phyloP scores from a whole-genome alignment of 2,113 vertebrate species.

The Pavo muticus region DNA sequence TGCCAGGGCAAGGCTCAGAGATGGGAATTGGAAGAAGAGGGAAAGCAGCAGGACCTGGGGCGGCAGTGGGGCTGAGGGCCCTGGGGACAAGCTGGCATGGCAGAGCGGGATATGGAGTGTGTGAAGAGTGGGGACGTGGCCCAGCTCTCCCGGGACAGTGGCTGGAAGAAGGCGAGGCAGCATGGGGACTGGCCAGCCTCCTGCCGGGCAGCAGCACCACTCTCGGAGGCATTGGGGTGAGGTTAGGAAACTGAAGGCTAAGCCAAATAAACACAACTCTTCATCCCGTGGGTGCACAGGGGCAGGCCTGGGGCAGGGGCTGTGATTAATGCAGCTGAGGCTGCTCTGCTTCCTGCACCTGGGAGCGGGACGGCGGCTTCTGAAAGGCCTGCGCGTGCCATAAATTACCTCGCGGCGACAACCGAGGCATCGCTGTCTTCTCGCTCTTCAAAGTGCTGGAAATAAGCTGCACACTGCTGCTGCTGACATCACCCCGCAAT shows the following conservation, averaged over 20 bases:
- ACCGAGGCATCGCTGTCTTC: background rate
- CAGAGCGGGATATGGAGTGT: background rate
- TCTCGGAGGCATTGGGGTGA: conserved; percentile 25
- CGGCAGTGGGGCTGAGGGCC: background rate
- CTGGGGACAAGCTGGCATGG: background rate
- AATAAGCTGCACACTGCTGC: background rate
- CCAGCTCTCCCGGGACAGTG: background rate
- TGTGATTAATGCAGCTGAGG: conserved; percentile 44
- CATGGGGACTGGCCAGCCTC: conserved; percentile 23
- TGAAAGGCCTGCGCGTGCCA: conserved; percentile 5
- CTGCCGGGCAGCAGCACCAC: conserved; percentile 31
- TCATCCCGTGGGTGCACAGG: background rate
- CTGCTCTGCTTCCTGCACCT: conserved; percentile 17
- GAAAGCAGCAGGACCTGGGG: background rate
- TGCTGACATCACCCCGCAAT: background rate
- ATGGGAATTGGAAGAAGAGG: background rate
- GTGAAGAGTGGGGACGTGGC: background rate
- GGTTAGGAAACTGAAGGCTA: conserved; percentile 36
- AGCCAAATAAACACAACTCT: conserved; percentile 41
- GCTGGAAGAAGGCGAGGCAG: background rate
- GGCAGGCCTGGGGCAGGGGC: background rate
- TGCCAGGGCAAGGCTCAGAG: conserved; percentile 28
- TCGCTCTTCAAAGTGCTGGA: background rate
- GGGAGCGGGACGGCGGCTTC: background rate
- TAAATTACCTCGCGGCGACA: background rate